Evolutionary conservation across 2,888 invertebrate species (phyloP), one percentile per base, ranked within the genome.

Genomic region (Sphaerophoria rueppellii): DNA sequence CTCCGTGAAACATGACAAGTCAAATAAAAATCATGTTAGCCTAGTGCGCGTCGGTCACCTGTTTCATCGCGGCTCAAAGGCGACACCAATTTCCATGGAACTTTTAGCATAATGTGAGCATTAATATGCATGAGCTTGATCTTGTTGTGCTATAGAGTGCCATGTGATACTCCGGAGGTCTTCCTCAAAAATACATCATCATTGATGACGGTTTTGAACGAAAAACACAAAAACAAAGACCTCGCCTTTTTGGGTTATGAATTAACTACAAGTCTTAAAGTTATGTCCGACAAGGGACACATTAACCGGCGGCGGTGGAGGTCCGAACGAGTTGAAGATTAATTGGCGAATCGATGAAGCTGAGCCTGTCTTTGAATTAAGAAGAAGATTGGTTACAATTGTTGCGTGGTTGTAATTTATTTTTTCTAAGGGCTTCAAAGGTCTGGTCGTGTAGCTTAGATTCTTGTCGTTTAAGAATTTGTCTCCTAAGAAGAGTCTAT

Each of bases 61-160:
- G 65, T 40, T 52, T 11, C 60, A 9, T 24, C 24, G 24, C 2
- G 24, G 34, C 11, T 2, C 16, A 12, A 24, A 24, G 7, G 4
- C 50, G 16, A 32, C 52, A 65, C 12, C 14, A 12, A 34, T 46
- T 46, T 46, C 43, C 57, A 4, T 11, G 34, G 50, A 74, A 48
- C 14, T 54, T 57, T 71, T 71, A 71, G 71, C 75, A 76, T 72
- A 81, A 75, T 81, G 46, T 50, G 24, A 34, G 32, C 73, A 81
- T 81, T 76, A 76, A 81, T 81, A 81, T 81, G 81, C 71, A 81
- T 81, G 72, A 81, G 71, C 50, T 67, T 72, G 63, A 54, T 16
- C 57, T 81, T 75, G 24, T 43, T 35, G 46, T 60, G 75, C 34
- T 32, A 77, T 75, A n/a, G 34, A 24, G 46, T 60, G 75, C 34